Evolutionary conservation across 2,888 invertebrate species (phyloP).

Genomic region (Morpho deidamia): DNA sequence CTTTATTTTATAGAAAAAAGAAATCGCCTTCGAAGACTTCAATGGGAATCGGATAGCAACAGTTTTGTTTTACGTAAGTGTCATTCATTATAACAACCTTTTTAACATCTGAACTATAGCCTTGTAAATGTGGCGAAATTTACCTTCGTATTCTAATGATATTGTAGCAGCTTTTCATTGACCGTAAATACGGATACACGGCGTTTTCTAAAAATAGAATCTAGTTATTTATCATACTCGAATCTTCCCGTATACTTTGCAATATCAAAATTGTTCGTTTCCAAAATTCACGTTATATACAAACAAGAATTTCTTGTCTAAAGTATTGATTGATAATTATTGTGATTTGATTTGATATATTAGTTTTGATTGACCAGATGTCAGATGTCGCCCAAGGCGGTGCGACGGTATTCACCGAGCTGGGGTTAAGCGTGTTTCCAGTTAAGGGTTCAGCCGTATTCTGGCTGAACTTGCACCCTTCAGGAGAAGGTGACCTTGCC

Average conservation of each 20-base stretch:
- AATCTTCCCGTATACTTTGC: not conserved
- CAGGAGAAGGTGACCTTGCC: slow-evolving; percentile 93
- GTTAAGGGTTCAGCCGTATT: slow-evolving; percentile 95
- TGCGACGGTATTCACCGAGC: slow-evolving; percentile 96
- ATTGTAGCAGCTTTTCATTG: too few species aligned
- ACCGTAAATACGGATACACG: too few species aligned
- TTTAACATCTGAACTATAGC: not conserved
- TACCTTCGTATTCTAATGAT: too few species aligned
- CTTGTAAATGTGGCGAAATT: too few species aligned
- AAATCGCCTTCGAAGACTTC: slow-evolving; percentile 91
- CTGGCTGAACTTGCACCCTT: slow-evolving; percentile 95
- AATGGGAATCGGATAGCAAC: slow-evolving; percentile 99
- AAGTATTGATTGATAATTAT: not conserved
- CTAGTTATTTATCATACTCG: too few species aligned
- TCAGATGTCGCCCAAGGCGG: slow-evolving; percentile 98
- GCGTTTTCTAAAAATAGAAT: too few species aligned
- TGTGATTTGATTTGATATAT: not conserved
- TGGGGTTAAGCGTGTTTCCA: slow-evolving; percentile 92
- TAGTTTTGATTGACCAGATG: slow-evolving; percentile 81
- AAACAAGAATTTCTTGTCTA: not conserved
- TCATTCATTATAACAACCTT: not conserved
- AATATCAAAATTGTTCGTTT: not conserved
- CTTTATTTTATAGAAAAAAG: slow-evolving; percentile 84
- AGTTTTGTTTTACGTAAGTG: slow-evolving; percentile 95
- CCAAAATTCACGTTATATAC: not conserved